Base-by-base conservation (phyloP, 2,888 invertebrate species). In the Pinctada fucata region DNA sequence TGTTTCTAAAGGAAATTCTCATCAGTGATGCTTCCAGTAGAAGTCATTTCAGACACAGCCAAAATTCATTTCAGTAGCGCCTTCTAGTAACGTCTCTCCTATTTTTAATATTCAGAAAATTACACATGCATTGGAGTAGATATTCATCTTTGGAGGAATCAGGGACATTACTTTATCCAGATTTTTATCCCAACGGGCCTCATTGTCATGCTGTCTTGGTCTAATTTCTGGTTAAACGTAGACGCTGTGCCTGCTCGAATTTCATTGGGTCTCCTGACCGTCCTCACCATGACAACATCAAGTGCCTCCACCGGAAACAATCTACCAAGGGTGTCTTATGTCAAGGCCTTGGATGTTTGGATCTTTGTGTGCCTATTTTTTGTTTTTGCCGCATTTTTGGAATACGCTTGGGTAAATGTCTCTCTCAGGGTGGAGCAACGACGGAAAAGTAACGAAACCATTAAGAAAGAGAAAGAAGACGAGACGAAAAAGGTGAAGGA, bases 331-430 rank as follows among this genome's bases (percentile, higher is more conserved):
- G 82, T 82, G 58, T 82, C 82, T 49, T 82, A 82, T 72, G 75
- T 82, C n/a, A 81, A 82, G 49, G 82, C 82, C 2, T 48, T 79
- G 8, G 78, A 76, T 31, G 72, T 79, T 75, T 98, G 97, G 98
- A 97, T 97, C 76, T 97, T 97, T 82, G 97, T 97, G 79, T 98
- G 98, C 93, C 94, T 98, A 88, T 98, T 98, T 72, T 99, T 99
- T 93, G 98, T 99, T 75, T 99, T 99, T 92, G 98, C 98, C 75
- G 98, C 99, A 65, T 93, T 99, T 86, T 95, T 99, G 82, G 99
- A 99, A 94, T 99, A 98, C 92, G 98, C 98, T 74, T 95, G 98
- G 85, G 99, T 99, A 89, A 98, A 99, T 94, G 98, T 98, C 93
- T 97, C 97, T 81, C 96, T 96, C 84, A 95, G 98, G 5, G 74